These are phyloP conservation scores for Drosophila watanabei DNA, from an alignment of 1,140 invertebrate genomes.

Conservation along the genomic window DNA sequence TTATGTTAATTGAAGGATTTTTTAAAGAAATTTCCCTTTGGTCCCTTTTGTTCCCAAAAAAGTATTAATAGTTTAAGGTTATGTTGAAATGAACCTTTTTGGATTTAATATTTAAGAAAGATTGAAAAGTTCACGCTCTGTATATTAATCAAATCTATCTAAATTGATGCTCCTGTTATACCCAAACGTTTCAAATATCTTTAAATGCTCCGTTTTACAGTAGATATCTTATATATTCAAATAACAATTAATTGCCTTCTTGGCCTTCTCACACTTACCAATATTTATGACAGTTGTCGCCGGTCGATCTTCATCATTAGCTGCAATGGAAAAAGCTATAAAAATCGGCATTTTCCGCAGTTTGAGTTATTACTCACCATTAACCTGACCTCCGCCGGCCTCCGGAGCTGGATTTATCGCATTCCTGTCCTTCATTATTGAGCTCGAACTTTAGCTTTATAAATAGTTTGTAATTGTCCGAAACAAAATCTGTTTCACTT, in stretches of 20 bases:
- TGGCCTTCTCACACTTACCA: conserved; percentile 49
- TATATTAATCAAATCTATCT: too few relatives aligned
- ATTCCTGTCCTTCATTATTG: conserved; percentile 33
- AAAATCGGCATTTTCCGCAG: neutral
- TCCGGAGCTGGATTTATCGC: conserved; percentile 24
- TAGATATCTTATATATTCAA: too few relatives aligned
- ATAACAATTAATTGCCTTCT: neutral
- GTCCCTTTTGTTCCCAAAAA: too few relatives aligned
- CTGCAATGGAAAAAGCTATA: conserved; percentile 29
- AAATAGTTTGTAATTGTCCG: neutral
- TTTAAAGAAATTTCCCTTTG: too few relatives aligned
- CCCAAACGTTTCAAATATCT: too few relatives aligned
- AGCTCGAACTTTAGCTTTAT: neutral
- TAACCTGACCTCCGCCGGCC: neutral
- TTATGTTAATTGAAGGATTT: too few relatives aligned
- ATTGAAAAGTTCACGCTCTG: too few relatives aligned
- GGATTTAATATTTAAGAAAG: too few relatives aligned
- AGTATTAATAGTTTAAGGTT: too few relatives aligned
- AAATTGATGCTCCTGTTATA: too few relatives aligned
- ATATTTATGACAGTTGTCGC: conserved; percentile 64
- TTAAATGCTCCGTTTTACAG: too few relatives aligned
- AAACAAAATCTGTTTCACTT: conserved; percentile 15
- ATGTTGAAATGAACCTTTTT: too few relatives aligned
- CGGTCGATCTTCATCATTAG: conserved; percentile 17
- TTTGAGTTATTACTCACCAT: conserved; percentile 11